Evolutionary conservation across 2,113 vertebrate species (phyloP).

Genomic region (Herpetotheres cachinnans): DNA sequence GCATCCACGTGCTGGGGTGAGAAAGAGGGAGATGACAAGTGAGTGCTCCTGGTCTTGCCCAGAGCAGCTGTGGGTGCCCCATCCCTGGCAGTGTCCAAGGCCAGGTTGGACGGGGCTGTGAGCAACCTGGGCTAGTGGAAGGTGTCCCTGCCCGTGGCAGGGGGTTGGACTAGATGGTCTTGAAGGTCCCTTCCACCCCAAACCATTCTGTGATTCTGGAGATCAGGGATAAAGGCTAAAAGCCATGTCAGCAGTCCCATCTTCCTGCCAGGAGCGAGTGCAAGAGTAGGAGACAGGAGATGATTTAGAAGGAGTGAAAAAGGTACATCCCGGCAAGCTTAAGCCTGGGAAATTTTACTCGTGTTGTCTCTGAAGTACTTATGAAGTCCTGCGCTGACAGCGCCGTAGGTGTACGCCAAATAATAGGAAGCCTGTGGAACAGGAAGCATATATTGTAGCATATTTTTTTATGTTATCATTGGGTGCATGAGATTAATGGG

Average conservation of each 20-base stretch:
- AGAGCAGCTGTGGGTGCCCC: not conserved
- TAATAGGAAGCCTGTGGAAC: not conserved
- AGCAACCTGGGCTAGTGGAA: too few relatives aligned
- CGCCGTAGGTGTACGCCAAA: not conserved
- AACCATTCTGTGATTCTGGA: not conserved
- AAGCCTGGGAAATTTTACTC: not conserved
- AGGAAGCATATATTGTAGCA: not conserved
- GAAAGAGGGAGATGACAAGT: not conserved
- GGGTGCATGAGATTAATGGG: constrained; percentile 4
- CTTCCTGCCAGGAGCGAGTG: not conserved
- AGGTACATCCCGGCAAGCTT: not conserved
- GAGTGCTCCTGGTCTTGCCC: not conserved
- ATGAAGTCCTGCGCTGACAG: not conserved
- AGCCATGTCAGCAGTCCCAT: not conserved
- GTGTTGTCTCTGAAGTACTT: not conserved
- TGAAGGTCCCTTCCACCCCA: not conserved
- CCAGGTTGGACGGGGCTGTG: too few relatives aligned
- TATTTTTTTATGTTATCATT: not conserved
- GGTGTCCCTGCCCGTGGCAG: too few relatives aligned
- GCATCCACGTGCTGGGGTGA: not conserved
- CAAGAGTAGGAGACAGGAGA: not conserved
- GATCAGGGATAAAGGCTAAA: not conserved
- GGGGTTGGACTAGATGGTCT: too few relatives aligned
- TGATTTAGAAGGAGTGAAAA: not conserved
- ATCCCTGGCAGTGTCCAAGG: too few relatives aligned